Percentiles rank a stretch among this genome's conserved stretches.
Conservation (phyloP, 2,113 vertebrate species). For the Gorsachius goisagi region DNA sequence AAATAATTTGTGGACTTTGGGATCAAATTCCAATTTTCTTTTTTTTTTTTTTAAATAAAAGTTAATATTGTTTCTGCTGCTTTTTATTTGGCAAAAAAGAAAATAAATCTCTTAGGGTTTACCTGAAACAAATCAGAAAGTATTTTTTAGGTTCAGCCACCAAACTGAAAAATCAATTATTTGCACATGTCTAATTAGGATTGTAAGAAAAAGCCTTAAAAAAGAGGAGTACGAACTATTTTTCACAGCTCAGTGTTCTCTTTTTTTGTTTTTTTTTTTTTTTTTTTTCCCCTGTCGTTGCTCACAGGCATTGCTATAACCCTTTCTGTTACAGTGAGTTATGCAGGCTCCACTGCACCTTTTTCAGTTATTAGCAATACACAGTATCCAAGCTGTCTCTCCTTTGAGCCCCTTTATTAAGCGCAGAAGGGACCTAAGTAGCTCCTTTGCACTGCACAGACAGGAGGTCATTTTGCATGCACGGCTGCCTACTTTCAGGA, state of each 20-base stretch:
- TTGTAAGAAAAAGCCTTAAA: background rate
- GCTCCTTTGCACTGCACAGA: background rate
- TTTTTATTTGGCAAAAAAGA: background rate
- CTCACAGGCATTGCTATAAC: background rate
- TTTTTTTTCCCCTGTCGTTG: background rate
- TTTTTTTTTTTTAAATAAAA: background rate
- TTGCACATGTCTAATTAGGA: background rate
- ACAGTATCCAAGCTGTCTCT: constrained; percentile 30
- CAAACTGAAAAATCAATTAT: background rate
- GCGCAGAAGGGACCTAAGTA: background rate
- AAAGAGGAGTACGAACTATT: background rate
- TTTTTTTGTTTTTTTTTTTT: too few relatives aligned
- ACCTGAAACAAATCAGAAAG: background rate
- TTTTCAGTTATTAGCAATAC: constrained; percentile 33
- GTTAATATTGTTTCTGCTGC: background rate
- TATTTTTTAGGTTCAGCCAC: background rate
- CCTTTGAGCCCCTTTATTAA: background rate
- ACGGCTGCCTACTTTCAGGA: background rate
- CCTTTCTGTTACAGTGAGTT: constrained; percentile 26
- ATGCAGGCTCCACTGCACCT: constrained; percentile 43
- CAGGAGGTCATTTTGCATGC: constrained; percentile 30
- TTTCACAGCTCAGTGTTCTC: background rate
- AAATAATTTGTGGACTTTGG: background rate
- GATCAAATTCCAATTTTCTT: background rate
- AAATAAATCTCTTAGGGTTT: background rate